phyloP scores from a whole-genome alignment of 2,113 vertebrate genomes.

The Zosterops lateralis region DNA sequence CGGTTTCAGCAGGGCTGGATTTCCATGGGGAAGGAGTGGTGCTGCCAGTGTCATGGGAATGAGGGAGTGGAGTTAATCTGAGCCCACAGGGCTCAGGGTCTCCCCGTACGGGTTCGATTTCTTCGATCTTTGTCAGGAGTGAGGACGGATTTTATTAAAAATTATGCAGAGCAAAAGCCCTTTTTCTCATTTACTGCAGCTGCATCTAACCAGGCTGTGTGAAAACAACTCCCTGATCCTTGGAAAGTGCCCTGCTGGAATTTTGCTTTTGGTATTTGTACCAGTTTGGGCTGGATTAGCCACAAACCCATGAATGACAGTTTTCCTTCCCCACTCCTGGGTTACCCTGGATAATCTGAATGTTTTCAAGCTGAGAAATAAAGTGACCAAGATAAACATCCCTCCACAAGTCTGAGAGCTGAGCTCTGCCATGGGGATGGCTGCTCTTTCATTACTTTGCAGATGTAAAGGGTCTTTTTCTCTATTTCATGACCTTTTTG shows the following conservation, averaged over 20 bases:
- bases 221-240: not conserved
- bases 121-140: not conserved
- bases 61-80: not conserved
- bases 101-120: not conserved
- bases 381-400: not conserved
- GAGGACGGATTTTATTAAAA: not conserved
- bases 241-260: not conserved
- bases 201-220: not conserved
- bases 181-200: not conserved
- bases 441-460: not conserved
- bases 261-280: not conserved
- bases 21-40: accelerated
- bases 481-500: not conserved
- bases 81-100: not conserved
- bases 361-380: not conserved
- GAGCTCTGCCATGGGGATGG: not conserved
- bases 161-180: not conserved
- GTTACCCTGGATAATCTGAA: not conserved
- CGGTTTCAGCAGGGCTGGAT: not conserved
- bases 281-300: not conserved
- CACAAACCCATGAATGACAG: accelerated
- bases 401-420: not conserved
- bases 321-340: not conserved
- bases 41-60: not conserved
- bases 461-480: not conserved